These are phyloP conservation scores for Sinosuthora webbiana DNA, from an alignment of 2,113 vertebrate species.

Conservation along the genomic window DNA sequence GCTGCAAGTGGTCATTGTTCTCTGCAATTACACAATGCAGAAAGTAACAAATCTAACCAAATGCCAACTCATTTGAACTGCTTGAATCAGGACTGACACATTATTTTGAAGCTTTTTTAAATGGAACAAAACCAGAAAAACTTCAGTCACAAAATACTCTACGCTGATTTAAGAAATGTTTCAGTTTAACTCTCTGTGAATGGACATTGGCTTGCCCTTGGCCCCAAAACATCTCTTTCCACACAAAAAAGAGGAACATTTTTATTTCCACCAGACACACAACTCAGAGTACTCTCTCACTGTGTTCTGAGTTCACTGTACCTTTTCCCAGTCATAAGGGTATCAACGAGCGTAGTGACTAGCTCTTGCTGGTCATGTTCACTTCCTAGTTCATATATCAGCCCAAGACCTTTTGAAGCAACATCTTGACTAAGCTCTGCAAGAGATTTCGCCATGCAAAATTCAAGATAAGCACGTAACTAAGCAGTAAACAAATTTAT, in stretches of 20 bases:
- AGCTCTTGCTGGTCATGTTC: conserved; percentile 93
- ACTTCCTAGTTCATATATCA: conserved; percentile 94
- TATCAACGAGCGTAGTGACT: conserved; percentile 93
- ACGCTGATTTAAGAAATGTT: not conserved
- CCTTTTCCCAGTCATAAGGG: conserved; percentile 98
- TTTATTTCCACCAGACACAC: not conserved
- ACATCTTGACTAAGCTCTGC: conserved; percentile 96
- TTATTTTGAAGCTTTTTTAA: not conserved
- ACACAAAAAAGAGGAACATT: not conserved
- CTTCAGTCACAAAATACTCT: not conserved
- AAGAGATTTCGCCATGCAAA: conserved; percentile 46
- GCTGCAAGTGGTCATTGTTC: not conserved
- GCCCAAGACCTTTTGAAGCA: conserved; percentile 95
- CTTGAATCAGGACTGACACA: not conserved
- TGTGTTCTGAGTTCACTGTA: conserved; percentile 51
- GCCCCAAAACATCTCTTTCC: not conserved
- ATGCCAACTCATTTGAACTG: not conserved
- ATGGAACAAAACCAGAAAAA: not conserved
- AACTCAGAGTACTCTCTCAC: not conserved
- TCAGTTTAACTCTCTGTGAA: not conserved
- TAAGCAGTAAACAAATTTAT: not conserved
- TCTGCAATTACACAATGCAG: not conserved
- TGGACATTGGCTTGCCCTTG: not conserved
- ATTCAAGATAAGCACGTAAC: not conserved
- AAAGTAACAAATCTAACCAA: not conserved